Base-by-base conservation (phyloP, 1,140 invertebrate species). In the Pseudachorutes palmiensis region DNA sequence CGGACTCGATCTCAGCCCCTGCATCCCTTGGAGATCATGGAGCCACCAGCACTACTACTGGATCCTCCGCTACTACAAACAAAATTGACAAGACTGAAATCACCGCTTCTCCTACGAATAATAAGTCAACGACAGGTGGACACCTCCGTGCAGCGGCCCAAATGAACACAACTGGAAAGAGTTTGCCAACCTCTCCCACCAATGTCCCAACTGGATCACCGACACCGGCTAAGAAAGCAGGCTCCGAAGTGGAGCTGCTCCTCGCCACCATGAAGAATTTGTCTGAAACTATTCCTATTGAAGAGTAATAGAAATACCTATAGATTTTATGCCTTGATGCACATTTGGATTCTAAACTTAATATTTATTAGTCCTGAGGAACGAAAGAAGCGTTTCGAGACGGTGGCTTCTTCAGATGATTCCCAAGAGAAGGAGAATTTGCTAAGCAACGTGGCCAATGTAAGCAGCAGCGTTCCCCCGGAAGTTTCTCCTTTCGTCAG, bases 401-500 rank as follows among this genome's bases (percentile, higher is more conserved):
- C 61, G 14, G 72, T 71, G 26, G 71, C 71, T 24, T 58, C 66
- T 3, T 69, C 67, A 9, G 69, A 73, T 65, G 71, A 72, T 55
- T 68, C 29, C 41, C 65, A 72, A 36, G 71, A 72, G 24, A 72
- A 72, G 57, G 71, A 72, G 36, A 72, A 72, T 26, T 22, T 66
- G 32, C 24, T 65, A 45, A 64, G 24, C 55, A 64, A 60, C 55
- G 36, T n/a, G 58, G 68, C 49, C 28, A 55, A 30, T 67, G 66
- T 31, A 55, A 31, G 74, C 74, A 24, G 74, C 77, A 62, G 62
- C 36, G 75, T 82, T 45, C 79, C 82, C 60, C 81, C 85, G 5
- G 86, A 86, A 73, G 85, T 89, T 49, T 83, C 84, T 16, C 85
- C 84, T 58, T 90, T 88, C 76, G 84, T 91, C 49, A 85, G 89